Evolutionary conservation across 2,888 invertebrate genomes (phyloP).

Genomic region (Pandemis corylana): DNA sequence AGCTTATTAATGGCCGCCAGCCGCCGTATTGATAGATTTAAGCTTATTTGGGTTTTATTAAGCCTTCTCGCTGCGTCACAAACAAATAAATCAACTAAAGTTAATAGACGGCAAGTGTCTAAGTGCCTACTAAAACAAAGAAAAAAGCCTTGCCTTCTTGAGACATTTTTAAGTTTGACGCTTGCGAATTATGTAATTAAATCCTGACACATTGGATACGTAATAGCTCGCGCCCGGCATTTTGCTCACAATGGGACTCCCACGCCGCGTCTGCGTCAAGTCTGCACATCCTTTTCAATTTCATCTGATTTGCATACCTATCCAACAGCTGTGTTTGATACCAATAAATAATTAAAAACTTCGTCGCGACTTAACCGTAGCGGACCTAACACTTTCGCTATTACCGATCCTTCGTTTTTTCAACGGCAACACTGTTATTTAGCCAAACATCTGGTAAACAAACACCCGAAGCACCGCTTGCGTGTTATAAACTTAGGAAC

Average conservation of each 20-base stretch:
- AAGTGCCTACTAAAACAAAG: slow-evolving; percentile 10
- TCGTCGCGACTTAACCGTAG: slow-evolving; percentile 68
- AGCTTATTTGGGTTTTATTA: slow-evolving; percentile 69
- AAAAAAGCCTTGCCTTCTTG: slow-evolving; percentile 11
- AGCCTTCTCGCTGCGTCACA: slow-evolving; percentile 50
- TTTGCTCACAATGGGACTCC: slow-evolving; percentile 77
- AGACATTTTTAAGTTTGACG: slow-evolving; percentile 24
- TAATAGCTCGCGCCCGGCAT: slow-evolving; percentile 68
- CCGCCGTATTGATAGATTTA: slow-evolving; percentile 71
- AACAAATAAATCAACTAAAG: neutral
- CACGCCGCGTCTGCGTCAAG: slow-evolving; percentile 76
- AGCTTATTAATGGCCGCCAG: slow-evolving; percentile 76
- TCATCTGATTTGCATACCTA: slow-evolving; percentile 75
- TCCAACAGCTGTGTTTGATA: slow-evolving; percentile 48
- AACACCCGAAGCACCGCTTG: slow-evolving; percentile 44
- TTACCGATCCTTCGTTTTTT: slow-evolving; percentile 66
- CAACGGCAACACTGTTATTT: slow-evolving; percentile 72
- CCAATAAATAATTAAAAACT: slow-evolving; percentile 59
- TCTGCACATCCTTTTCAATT: slow-evolving; percentile 70
- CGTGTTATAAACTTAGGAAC: slow-evolving; percentile 47
- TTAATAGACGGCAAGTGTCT: neutral
- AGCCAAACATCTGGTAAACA: slow-evolving; percentile 56
- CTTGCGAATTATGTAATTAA: slow-evolving; percentile 43
- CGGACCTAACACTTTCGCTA: slow-evolving; percentile 79
- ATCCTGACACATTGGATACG: slow-evolving; percentile 60